A percentile compares a stretch with the other conserved stretches of the same genome.
Conservation (phyloP, 2,888 invertebrate species). For the Drosophila austrosaltans region DNA sequence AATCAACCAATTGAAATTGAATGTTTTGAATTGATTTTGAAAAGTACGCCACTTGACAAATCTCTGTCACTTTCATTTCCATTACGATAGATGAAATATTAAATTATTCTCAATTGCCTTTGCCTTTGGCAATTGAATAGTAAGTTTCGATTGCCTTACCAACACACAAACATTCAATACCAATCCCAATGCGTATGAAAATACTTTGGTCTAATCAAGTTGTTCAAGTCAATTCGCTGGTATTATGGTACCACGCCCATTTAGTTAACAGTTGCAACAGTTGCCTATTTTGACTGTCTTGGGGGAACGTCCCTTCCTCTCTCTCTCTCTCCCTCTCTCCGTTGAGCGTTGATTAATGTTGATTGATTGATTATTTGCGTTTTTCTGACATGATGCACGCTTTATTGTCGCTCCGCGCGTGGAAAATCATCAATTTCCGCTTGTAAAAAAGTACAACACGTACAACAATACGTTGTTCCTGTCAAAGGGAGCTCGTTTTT, state of each 20-base stretch:
- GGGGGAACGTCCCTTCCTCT: slow-evolving; percentile 1
- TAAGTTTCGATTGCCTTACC: slow-evolving; percentile 6
- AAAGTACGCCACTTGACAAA: neutral
- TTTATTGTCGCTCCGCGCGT: slow-evolving; percentile 71
- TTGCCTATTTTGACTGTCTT: slow-evolving; percentile 41
- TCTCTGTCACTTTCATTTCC: neutral
- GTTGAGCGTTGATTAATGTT: slow-evolving; percentile 73
- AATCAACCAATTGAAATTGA: neutral
- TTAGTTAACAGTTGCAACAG: slow-evolving; percentile 48
- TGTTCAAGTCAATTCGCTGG: slow-evolving; percentile 38
- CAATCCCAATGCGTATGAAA: slow-evolving; percentile 11
- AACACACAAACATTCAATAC: neutral
- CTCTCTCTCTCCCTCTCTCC: slow-evolving; percentile 15
- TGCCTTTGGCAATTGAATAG: neutral
- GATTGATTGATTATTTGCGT: slow-evolving; percentile 81
- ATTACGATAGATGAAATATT: slow-evolving; percentile 1
- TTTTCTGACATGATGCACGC: slow-evolving; percentile 75
- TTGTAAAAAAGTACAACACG: slow-evolving; percentile 73
- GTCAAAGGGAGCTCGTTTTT: slow-evolving; percentile 59
- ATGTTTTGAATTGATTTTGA: neutral
- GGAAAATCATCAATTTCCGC: slow-evolving; percentile 79
- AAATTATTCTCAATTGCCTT: slow-evolving; percentile 1
- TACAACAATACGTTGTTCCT: slow-evolving; percentile 53
- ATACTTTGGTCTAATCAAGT: slow-evolving; percentile 33
- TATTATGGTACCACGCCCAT: slow-evolving; percentile 18